Conservation (phyloP, 37 sponge, comb jelly and placozoan genomes). For the Chondrilla cf. caribensis region DNA sequence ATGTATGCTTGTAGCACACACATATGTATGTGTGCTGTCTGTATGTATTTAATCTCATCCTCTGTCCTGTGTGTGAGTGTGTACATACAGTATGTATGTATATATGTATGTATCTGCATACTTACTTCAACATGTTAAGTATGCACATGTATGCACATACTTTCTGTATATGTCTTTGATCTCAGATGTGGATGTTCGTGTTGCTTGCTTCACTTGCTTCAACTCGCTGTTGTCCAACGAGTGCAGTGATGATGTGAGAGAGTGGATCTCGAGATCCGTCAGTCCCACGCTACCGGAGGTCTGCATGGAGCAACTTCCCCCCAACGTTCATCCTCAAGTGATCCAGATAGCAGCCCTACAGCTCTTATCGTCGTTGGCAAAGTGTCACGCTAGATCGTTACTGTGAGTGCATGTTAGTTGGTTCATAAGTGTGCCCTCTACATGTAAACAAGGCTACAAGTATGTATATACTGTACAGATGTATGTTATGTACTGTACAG, state of each 20-base stretch:
- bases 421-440: too few relatives aligned
- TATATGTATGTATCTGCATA: too few relatives aligned
- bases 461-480: too few relatives aligned
- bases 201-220: constrained; percentile 56
- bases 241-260: constrained; percentile 45
- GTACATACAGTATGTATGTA: too few relatives aligned
- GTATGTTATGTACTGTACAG: too few relatives aligned
- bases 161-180: neutral
- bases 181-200: constrained; percentile 52
- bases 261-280: constrained; percentile 32
- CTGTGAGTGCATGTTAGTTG: too few relatives aligned
- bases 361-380: neutral
- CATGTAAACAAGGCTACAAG: too few relatives aligned
- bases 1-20: neutral
- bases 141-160: neutral
- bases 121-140: neutral
- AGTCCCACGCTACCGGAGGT: neutral
- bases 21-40: neutral
- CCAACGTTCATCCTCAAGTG: neutral
- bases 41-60: too few relatives aligned
- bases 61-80: too few relatives aligned
- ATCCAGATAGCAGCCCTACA: constrained; percentile 4
- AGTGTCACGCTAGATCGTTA: neutral
- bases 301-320: neutral
- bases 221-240: constrained; percentile 44